Evolutionary conservation across 2,888 invertebrate species (phyloP), one percentile per base, ranked within the genome.

Genomic region (Tiliacea aurago): DNA sequence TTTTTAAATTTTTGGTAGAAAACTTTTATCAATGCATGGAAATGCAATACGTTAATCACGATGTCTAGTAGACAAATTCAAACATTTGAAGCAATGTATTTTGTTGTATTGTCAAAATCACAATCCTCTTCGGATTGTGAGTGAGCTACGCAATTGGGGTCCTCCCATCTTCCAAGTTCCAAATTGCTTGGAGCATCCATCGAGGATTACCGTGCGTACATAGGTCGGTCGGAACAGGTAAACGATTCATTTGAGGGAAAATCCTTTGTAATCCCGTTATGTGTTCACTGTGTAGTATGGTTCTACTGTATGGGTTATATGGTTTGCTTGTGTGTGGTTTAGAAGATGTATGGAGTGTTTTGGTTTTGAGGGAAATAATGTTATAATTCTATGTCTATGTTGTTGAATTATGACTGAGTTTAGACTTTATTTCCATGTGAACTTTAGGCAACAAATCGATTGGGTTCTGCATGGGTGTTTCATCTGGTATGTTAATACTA

Each of bases 181-280:
- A 58, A 81, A 85, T 80, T 45, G 72, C 73, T 64, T 56, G 66
- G 51, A 71, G 75, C 79, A 80, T 76, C 85, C 69, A 86, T 82
- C 55, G 67, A 69, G 80, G 83, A 82, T 86, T 86, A 86, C 73
- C 20, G 63, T 76, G 71, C 72, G 69, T 64, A 78, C 67, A 53
- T 63, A 75, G 67, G 69, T 65, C 63, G 65, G 55, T 45, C 58
- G 63, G 59, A 58, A 56, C 86, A 89, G 88, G 90, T 89, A 88
- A 88, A 85, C 89, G 87, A 91, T 91, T 90, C 89, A 91, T 91
- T 90, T 90, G 80, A 75, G 80, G 73, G 70, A 47, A 84, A 85
- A 89, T 88, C 90, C 91, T 87, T 88, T 88, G 90, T 92, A 91
- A 91, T 90, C 91, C 90, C 89, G 88, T 91, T 88, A 90, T 91